Base-by-base conservation (phyloP, 92 coral and sea anemone genomes). In the Palythoa grandiflora region DNA sequence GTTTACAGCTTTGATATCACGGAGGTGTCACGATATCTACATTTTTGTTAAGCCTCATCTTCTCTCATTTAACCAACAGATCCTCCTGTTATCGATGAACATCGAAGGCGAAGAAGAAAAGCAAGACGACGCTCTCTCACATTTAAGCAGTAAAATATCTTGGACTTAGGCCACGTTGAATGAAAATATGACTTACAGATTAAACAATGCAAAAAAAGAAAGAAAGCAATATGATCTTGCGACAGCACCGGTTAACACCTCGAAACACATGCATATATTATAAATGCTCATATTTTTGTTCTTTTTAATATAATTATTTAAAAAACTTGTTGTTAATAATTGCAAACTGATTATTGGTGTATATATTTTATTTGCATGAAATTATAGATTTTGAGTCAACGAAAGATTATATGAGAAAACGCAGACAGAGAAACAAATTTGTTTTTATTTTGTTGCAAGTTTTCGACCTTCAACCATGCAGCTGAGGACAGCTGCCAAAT, bases 71-170 rank as follows among this genome's bases (percentile, higher is more conserved):
- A 9, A 7, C 1, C 52, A 48, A 15, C 78, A 73, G 78, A 73
- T 17, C 78, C 51, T 73, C 78, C 78, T 21, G 78, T 73, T 16
- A 6, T 73, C 14, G 78, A 73, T 44, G 78, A 73, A 7, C 78
- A 73, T 13, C 39, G 52, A 50, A 73, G 78, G 48, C 78, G 55
- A 73, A 44, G 17, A 73, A 44, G 78, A 38, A 73, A 1, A 19
- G 54, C 55, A 7, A 16, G 55, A 48, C 54, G 55, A 21, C 47
- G 4, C 6, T 44, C 2, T 38, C 48, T 44, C 78, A 44, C 12
- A 73, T 5, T 44, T 44, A 19, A 14, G 10, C 78, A 73, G 28
- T 39, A 10, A 73, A 40, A 73, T 15, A 8, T 1, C 51, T 11
- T 12, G n/a, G 16, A 38, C 5, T 40, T 17, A 71, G 8, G 6